These are phyloP conservation scores for Parnassius orleans DNA, from an alignment of 2,888 invertebrate genomes.

Conservation along the genomic window DNA sequence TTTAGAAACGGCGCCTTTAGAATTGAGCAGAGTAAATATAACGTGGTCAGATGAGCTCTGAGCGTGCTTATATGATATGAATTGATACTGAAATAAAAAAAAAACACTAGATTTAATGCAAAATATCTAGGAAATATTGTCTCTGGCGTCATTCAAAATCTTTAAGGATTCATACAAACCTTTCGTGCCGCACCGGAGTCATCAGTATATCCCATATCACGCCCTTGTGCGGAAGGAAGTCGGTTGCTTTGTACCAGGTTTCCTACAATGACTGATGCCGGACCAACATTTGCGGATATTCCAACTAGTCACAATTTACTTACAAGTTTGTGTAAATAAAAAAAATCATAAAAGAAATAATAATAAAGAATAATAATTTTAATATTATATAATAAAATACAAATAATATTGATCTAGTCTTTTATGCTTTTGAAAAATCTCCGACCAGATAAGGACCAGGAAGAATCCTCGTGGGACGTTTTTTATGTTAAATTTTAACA, in stretches of 20 bases:
- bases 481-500: too few species aligned
- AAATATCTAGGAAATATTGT: too few species aligned
- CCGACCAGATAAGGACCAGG: too few species aligned
- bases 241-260: conserved; percentile 99
- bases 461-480: too few species aligned
- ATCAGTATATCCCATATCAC: conserved; percentile 95
- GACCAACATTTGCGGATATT: conserved; percentile 94
- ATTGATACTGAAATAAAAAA: conserved; percentile 89
- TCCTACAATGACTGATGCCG: conserved; percentile 99
- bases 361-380: not conserved
- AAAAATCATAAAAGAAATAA: conserved; percentile 39
- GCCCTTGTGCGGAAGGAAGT: conserved; percentile 97
- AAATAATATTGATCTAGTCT: too few species aligned
- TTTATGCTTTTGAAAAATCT: too few species aligned
- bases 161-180: conserved; percentile 72
- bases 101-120: not conserved
- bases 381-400: too few species aligned
- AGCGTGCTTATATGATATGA: conserved; percentile 98
- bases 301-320: conserved; percentile 43
- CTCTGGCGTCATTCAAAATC: too few species aligned
- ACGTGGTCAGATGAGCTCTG: conserved; percentile 97
- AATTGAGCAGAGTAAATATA: conserved; percentile 97
- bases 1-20: conserved; percentile 94
- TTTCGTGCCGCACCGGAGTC: conserved; percentile 95
- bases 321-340: conserved; percentile 20